A percentile compares a stretch with the other conserved stretches of the same genome.
phyloP scores from a whole-genome alignment of 2,113 vertebrate genomes.

The Gila orcuttii region DNA sequence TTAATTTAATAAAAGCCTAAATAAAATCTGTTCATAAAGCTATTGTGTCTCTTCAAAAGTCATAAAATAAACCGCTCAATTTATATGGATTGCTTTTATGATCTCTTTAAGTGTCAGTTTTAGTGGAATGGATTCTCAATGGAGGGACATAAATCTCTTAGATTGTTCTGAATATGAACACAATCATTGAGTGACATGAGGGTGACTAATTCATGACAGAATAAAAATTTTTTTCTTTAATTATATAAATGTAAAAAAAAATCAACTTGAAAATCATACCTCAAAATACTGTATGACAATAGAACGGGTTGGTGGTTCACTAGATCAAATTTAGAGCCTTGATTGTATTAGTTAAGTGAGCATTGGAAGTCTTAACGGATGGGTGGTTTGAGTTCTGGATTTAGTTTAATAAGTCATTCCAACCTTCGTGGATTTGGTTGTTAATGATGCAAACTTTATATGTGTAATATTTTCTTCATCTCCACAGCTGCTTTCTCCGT shows the following conservation, averaged over 20 bases:
- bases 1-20: background rate
- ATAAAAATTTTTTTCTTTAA: background rate
- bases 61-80: background rate
- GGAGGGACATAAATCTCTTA: background rate
- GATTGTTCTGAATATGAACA: background rate
- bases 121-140: background rate
- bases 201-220: background rate
- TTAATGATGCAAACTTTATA: slow-evolving; percentile 17
- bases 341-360: background rate
- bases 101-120: background rate
- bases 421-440: background rate
- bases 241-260: background rate
- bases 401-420: background rate
- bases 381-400: background rate
- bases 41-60: background rate
- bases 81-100: background rate
- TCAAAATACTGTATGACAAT: no score
- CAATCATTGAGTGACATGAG: background rate
- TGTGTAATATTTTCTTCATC: slow-evolving; percentile 8
- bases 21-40: background rate
- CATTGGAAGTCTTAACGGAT: background rate
- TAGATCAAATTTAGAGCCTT: background rate
- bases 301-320: background rate
- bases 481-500: background rate
- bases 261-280: background rate